phyloP scores from a whole-genome alignment of 1,140 invertebrate species.

The Ceratina japonica region DNA sequence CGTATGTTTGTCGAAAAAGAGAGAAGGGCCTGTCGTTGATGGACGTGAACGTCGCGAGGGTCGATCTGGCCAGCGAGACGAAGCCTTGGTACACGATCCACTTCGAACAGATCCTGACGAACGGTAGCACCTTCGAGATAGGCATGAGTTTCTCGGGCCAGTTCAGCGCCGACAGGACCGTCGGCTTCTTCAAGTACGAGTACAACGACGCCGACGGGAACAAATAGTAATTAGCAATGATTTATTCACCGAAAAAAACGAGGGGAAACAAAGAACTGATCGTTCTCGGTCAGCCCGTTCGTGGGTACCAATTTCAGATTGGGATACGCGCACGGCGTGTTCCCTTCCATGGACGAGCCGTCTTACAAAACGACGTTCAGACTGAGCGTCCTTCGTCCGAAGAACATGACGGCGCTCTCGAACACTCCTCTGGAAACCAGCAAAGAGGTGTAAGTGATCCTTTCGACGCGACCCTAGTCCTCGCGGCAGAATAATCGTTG shows the following conservation, averaged over 20 bases:
- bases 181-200: constrained; percentile 83
- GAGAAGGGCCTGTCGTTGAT: constrained; percentile 3
- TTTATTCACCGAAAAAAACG: neutral
- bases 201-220: constrained; percentile 79
- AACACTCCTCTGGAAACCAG: constrained; percentile 82
- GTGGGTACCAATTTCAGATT: constrained; percentile 89
- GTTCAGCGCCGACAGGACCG: constrained; percentile 80
- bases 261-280: neutral
- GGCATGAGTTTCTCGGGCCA: constrained; percentile 82
- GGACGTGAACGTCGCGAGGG: constrained; percentile 47
- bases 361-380: constrained; percentile 87
- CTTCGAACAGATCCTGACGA: constrained; percentile 80
- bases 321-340: constrained; percentile 89
- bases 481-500: too few species aligned
- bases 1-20: constrained; percentile 21
- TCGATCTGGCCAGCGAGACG: neutral
- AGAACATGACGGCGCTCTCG: constrained; percentile 81
- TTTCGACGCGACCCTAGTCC: too few species aligned
- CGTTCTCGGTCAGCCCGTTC: constrained; percentile 77
- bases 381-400: constrained; percentile 83
- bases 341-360: constrained; percentile 97
- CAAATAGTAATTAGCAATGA: constrained; percentile 74
- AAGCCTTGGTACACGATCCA: constrained; percentile 72
- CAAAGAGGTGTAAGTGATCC: constrained; percentile 82
- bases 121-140: constrained; percentile 78